A percentile compares a stretch with the other conserved stretches of the same genome.
These are phyloP conservation scores for Phymanthus crucifer DNA, from an alignment of 92 coral and sea anemone species.

Conservation along the genomic window DNA sequence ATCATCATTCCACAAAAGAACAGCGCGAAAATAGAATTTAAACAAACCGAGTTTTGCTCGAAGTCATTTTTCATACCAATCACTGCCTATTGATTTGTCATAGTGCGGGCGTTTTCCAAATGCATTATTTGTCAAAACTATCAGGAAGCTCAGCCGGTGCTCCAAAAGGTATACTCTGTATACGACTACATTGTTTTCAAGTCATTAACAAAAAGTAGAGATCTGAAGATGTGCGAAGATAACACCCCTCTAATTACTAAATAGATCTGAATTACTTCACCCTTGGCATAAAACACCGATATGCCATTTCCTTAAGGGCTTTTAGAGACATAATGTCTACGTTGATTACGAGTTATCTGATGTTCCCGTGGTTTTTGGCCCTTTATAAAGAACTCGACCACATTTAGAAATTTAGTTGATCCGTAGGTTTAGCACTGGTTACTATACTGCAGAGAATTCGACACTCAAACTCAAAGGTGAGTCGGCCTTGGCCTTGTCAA, in stretches of 20 bases:
- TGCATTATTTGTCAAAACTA: not conserved
- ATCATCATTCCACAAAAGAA: too few relatives aligned
- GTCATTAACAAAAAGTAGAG: not conserved
- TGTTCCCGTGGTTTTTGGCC: conserved; percentile 1
- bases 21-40: too few relatives aligned
- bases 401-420: conserved; percentile 6
- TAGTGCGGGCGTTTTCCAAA: not conserved
- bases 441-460: not conserved
- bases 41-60: too few relatives aligned
- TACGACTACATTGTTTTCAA: not conserved
- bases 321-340: conserved; percentile 1
- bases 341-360: not conserved
- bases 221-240: not conserved
- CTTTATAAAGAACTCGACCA: not conserved
- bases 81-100: too few relatives aligned
- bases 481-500: not conserved
- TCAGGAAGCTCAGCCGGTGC: not conserved
- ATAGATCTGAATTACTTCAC: not conserved
- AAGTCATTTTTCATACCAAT: too few relatives aligned
- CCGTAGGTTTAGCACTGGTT: conserved; percentile 8
- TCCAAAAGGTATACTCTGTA: not conserved
- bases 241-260: not conserved
- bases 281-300: not conserved
- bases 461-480: not conserved
- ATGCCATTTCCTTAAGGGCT: conserved; percentile 6